phyloP scores from a whole-genome alignment of 2,888 invertebrate species.

The Hypomecis punctinalis region DNA sequence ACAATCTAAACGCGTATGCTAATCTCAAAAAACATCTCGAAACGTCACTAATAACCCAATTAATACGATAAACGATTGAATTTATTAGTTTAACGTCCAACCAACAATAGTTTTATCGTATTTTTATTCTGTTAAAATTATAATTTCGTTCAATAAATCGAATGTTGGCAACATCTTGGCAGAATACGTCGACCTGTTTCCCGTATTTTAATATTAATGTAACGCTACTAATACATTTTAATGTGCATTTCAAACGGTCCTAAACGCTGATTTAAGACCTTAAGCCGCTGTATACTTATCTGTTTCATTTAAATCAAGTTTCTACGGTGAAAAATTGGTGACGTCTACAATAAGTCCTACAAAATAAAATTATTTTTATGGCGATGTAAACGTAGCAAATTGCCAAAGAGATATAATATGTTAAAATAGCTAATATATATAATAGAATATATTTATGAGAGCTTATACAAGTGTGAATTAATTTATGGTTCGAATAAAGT shows the following conservation, averaged over 20 bases:
- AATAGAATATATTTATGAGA: too few species aligned
- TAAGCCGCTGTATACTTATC: constrained; percentile 20
- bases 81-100: constrained; percentile 14
- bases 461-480: too few species aligned
- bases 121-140: constrained; percentile 22
- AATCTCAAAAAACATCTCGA: constrained; percentile 2
- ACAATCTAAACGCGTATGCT: constrained; percentile 18
- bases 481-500: too few species aligned
- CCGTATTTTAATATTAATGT: constrained; percentile 41
- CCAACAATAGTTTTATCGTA: constrained; percentile 21
- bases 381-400: neutral
- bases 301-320: constrained; percentile 20
- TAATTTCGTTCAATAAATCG: constrained; percentile 30
- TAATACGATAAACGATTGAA: constrained; percentile 21
- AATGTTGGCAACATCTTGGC: constrained; percentile 29
- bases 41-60: constrained; percentile 24
- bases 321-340: constrained; percentile 17
- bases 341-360: constrained; percentile 3
- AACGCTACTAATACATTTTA: constrained; percentile 37
- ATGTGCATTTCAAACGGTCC: constrained; percentile 33
- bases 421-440: neutral
- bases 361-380: constrained; percentile 6
- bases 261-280: constrained; percentile 28
- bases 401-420: neutral
- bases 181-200: constrained; percentile 28